These are phyloP conservation scores for Nebria ingens DNA, from an alignment of 1,140 invertebrate genomes.

Conservation along the genomic window DNA sequence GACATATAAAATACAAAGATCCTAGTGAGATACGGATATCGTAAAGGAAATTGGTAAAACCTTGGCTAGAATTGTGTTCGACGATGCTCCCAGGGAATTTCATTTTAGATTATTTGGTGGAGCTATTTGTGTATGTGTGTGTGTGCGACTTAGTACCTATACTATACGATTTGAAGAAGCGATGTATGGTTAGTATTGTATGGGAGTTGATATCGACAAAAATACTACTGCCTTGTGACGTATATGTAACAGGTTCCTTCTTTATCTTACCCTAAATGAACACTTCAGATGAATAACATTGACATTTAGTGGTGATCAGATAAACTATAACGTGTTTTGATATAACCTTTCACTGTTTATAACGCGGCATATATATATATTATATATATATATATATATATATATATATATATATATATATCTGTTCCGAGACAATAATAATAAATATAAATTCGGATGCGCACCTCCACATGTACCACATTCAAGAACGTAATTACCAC, in stretches of 20 bases:
- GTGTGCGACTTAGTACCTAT: no score
- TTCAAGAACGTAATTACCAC: no score
- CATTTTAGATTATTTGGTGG: slow-evolving; percentile 5
- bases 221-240: background rate
- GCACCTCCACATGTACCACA: no score
- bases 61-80: background rate
- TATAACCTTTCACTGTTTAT: no score
- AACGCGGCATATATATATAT: no score
- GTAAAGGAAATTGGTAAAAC: slow-evolving; percentile 7
- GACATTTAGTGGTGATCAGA: background rate
- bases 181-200: no score
- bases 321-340: background rate
- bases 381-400: no score
- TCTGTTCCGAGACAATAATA: background rate
- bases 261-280: background rate
- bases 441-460: no score
- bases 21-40: slow-evolving; percentile 6
- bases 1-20: slow-evolving; percentile 9
- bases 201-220: no score
- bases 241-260: background rate
- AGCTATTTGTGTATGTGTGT: no score
- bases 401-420: no score
- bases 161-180: no score
- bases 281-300: background rate
- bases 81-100: background rate